Conservation (phyloP, 2,888 invertebrate species). For the Enchytraeus crypticus region DNA sequence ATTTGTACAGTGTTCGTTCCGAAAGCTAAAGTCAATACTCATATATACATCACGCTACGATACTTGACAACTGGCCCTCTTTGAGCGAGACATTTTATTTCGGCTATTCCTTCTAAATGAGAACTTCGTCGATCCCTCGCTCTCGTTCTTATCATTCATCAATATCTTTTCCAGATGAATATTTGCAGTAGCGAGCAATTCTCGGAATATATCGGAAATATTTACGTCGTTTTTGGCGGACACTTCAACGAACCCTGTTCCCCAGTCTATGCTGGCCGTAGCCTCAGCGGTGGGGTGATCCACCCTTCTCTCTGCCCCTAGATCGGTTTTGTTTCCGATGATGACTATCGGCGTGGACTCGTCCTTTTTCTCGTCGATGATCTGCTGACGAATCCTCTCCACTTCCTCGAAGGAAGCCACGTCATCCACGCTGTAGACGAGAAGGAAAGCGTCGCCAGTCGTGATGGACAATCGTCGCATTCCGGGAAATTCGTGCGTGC, state of each 20-base stretch:
- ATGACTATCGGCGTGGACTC: constrained; percentile 22
- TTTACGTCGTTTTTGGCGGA: constrained; percentile 11
- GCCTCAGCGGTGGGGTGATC: not conserved
- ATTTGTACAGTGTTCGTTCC: too few species aligned
- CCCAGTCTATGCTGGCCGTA: constrained; percentile 1
- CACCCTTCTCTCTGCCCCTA: constrained; percentile 19
- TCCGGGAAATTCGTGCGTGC: constrained; percentile 47
- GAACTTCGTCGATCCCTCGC: not conserved
- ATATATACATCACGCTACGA: too few species aligned
- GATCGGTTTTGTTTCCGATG: constrained; percentile 39
- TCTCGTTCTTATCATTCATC: not conserved
- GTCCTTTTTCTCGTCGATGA: constrained; percentile 31
- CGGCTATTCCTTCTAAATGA: not conserved
- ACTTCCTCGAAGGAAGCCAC: constrained; percentile 41
- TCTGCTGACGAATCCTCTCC: constrained; percentile 33
- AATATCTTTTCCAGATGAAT: not conserved
- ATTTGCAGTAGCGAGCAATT: not conserved
- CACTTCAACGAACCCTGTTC: not conserved
- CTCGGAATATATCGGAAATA: not conserved
- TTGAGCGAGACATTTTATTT: not conserved
- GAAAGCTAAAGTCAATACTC: too few species aligned
- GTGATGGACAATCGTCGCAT: constrained; percentile 46
- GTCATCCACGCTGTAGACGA: constrained; percentile 45
- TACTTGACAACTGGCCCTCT: not conserved
- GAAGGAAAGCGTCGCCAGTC: constrained; percentile 45